A percentile compares a stretch with the other conserved stretches of the same genome.
Conservation (phyloP, 1,140 invertebrate species). For the Atta cephalotes region DNA sequence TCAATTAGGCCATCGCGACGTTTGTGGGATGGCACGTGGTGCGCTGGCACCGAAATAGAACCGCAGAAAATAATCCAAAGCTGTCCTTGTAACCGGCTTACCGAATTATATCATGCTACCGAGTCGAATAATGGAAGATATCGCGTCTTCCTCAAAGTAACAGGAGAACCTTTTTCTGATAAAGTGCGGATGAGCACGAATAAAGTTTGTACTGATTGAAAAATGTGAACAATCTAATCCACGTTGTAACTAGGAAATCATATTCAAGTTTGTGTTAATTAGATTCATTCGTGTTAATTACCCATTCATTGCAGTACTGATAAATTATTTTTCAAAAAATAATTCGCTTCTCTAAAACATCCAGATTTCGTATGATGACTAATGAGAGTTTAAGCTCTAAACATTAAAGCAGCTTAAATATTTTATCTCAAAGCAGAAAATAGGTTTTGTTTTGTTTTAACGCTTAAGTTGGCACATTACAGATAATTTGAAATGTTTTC, state of each 20-base stretch:
- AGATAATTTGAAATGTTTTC: constrained; percentile 1
- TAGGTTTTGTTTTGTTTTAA: neutral
- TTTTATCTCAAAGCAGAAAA: too few species aligned
- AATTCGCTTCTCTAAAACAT: neutral
- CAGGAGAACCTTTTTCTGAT: neutral
- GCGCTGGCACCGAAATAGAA: neutral
- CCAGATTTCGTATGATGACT: neutral
- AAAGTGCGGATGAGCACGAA: neutral
- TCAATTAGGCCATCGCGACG: constrained; percentile 57
- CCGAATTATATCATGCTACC: constrained; percentile 35
- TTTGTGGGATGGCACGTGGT: neutral
- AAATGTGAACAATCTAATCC: neutral
- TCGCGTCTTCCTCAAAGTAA: neutral
- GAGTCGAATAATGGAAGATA: constrained; percentile 1
- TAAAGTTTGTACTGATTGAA: constrained; percentile 1
- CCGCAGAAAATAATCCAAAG: constrained; percentile 48
- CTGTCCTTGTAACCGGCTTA: constrained; percentile 24
- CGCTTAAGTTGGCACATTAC: neutral
- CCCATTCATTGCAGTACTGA: neutral
- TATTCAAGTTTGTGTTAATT: constrained; percentile 5
- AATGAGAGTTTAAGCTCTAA: neutral
- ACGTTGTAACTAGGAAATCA: neutral
- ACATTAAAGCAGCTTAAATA: neutral
- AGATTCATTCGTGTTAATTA: constrained; percentile 10
- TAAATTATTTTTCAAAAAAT: neutral